Base-by-base conservation (phyloP, 2,113 vertebrate genomes). In the Pseudorectes ferrugineus region DNA sequence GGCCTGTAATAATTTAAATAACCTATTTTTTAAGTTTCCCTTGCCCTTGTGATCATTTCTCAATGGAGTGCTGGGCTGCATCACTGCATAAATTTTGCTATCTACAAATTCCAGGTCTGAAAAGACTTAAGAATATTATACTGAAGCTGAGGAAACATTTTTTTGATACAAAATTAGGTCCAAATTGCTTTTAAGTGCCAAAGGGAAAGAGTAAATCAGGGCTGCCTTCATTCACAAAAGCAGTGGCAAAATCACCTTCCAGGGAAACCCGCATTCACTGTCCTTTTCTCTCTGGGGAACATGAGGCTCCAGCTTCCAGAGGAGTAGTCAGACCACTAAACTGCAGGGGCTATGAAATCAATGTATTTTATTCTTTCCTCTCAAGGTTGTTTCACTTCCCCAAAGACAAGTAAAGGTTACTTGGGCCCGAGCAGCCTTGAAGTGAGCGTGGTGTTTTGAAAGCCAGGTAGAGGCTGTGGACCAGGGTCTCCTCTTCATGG, bases 61-160 rank as follows among this genome's bases (percentile, higher is more conserved):
- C 5, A 62, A 1, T 42, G 33, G 36, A 68, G 14, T 33, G 9
- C 36, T 72, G 21, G 14, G 42, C 26, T 58, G 23, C 42, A 45
- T 84, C 17, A 25, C 55, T 38, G 33, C 28, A 55, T 51, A 45
- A 55, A 46, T 87, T 85, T 29, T 68, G 16, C 58, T 88, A 10
- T 91, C 62, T 85, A 33, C 61, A 85, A 85, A 75, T 63, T 54
- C 48, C 62, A 82, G 36, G 74, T 82, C 49, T 85, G 46, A 59
- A 57, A 83, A 76, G 28, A 33, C 28, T 66, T 88, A 22, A 35
- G 72, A 42, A 66, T 62, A 40, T 18, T 62, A 22, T 40, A 10
- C 29, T 85, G 88, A 87, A 59, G 40, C 66, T 75, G 45, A 82
- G 40, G 28, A 89, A 85, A 62, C 3, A 1, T 31, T 48, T 88